Evolutionary conservation across 1,140 invertebrate genomes (phyloP).

Genomic region (Sinella curviseta): DNA sequence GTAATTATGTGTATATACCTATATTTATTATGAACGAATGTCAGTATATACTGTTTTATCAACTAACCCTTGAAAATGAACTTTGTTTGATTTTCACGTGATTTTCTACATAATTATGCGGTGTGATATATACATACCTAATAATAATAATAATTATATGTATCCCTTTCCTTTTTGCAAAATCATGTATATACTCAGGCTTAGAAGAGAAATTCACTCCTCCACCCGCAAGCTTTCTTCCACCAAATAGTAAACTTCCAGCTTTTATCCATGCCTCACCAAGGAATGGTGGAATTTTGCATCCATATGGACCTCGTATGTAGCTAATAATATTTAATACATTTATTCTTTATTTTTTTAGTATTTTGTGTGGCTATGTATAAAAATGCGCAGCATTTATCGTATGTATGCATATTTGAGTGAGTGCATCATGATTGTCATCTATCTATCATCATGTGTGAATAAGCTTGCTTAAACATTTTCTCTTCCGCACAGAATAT

Average conservation of each 20-base stretch:
- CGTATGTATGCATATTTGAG: no score
- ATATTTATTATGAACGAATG: no score
- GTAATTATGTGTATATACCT: no score
- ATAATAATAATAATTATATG: background rate
- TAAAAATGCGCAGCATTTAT: no score
- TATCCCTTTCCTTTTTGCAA: background rate
- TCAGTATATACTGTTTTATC: no score
- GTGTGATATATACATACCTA: background rate
- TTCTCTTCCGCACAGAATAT: slow-evolving; percentile 16
- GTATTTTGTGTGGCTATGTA: no score
- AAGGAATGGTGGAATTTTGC: slow-evolving; percentile 7
- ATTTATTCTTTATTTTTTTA: background rate
- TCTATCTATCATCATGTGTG: no score
- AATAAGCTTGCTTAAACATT: background rate
- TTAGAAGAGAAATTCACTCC: slow-evolving; percentile 35
- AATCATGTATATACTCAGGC: slow-evolving; percentile 2
- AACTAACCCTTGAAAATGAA: no score
- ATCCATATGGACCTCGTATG: slow-evolving; percentile 26
- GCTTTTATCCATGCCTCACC: slow-evolving; percentile 29
- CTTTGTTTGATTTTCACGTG: no score
- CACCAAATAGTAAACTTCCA: slow-evolving; percentile 31
- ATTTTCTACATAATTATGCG: no score
- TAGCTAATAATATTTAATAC: background rate
- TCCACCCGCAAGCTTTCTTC: slow-evolving; percentile 27
- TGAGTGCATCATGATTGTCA: no score